Evolutionary conservation across 2,797 vertebrate genomes (phyloP).

Genomic region (Poecilia picta): DNA sequence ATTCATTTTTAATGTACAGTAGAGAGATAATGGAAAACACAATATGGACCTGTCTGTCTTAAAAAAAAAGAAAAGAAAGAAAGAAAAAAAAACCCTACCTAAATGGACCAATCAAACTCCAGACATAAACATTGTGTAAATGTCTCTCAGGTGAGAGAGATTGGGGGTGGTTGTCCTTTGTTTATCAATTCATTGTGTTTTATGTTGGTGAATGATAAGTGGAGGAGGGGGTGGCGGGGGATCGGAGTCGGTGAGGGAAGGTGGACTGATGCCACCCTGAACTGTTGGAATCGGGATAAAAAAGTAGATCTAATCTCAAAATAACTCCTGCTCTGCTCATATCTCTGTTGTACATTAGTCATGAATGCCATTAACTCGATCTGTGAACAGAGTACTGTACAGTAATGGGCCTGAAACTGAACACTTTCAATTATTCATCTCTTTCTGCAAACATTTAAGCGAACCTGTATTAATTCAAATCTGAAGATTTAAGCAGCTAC

Average conservation of each 20-base stretch:
- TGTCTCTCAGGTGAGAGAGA: slow-evolving; percentile 47
- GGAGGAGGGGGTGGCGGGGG: slow-evolving; percentile 5
- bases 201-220: slow-evolving; percentile 67
- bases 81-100: slow-evolving; percentile 34
- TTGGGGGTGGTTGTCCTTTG: slow-evolving; percentile 54
- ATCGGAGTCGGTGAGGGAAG: slow-evolving; percentile 54
- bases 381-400: slow-evolving; percentile 4
- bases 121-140: slow-evolving; percentile 61
- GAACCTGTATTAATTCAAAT: neutral
- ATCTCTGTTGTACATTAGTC: slow-evolving; percentile 19
- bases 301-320: slow-evolving; percentile 36
- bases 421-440: neutral
- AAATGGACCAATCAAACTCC: slow-evolving; percentile 58
- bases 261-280: slow-evolving; percentile 50
- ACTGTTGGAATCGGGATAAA: slow-evolving; percentile 39
- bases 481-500: neutral
- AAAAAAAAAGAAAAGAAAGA: slow-evolving; percentile 35
- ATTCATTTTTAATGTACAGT: slow-evolving; percentile 85
- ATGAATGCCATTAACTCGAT: slow-evolving; percentile 29
- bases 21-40: slow-evolving; percentile 78
- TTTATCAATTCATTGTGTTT: slow-evolving; percentile 71
- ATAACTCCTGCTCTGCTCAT: slow-evolving; percentile 22
- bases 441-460: neutral
- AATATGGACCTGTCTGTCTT: slow-evolving; percentile 18
- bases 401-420: slow-evolving; percentile 18